Evolutionary conservation across 2,888 invertebrate genomes (phyloP), one percentile per base, ranked within the genome.

Genomic region (Eupsilia transversa): DNA sequence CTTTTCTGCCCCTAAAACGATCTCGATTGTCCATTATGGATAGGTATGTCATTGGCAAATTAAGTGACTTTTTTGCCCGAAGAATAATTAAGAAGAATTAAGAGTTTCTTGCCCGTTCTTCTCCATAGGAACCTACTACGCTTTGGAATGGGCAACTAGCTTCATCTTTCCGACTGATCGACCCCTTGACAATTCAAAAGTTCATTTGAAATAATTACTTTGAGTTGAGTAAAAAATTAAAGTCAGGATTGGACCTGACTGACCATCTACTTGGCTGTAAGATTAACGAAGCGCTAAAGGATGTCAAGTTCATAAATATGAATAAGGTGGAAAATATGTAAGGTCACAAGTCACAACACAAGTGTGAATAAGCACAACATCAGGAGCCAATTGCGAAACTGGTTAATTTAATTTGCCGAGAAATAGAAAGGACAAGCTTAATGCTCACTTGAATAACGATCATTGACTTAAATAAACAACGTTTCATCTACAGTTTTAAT

Each of bases 231-330:
- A 68, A n/a, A 1, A 41, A 27, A 69, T 69, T 20, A 20, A 69
- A 43, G 10, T 41, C 27, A 9, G 7, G 75, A 75, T 72, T n/a
- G n/a, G n/a, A n/a, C 59, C 27, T 17, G 30, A 12, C 27, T 38
- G 72, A 20, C 38, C 77, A 77, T 61, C n/a, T 64, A 7, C 14
- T 30, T 30, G 46, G 30, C 46, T 12, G 10, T 38, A 46, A 60
- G 30, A 77, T 41, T 27, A 35, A 67, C 12, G 35, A 74, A 43
- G 27, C 23, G 7, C 17, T 35, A 49, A 73, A 63, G 41, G 43
- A 56, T 73, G 77, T 63, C 77, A 77, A 77, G 74, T 43, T 63
- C 73, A 63, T 46, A 79, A 27, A 59, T 52, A 59, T 63, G 49
- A 80, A 30, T 57, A 57, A 59, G 20, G n/a, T 52, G n/a, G 0